phyloP scores from a whole-genome alignment of 2,888 invertebrate species.

The Tupiocoris notatus region DNA sequence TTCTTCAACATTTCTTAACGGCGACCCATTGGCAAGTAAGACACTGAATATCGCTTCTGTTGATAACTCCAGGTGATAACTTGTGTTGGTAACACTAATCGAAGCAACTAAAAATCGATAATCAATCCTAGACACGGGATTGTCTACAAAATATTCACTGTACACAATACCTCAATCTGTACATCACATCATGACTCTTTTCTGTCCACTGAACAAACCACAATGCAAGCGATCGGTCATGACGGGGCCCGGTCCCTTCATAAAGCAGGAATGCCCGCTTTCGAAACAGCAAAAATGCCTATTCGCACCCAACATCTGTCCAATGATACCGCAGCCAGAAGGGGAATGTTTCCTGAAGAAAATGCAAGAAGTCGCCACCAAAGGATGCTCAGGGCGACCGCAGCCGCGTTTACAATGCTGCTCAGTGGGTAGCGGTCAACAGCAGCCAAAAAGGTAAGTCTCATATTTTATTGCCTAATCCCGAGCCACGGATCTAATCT shows the following conservation, averaged over 20 bases:
- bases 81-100: too few relatives aligned
- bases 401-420: not conserved
- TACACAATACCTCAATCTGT: too few relatives aligned
- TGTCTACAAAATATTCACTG: too few relatives aligned
- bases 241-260: not conserved
- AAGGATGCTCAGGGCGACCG: not conserved
- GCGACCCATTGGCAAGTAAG: too few relatives aligned
- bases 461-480: too few relatives aligned
- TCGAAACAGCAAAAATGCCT: constrained; percentile 7
- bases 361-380: not conserved
- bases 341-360: constrained; percentile 7
- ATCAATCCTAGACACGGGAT: too few relatives aligned
- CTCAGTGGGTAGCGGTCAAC: not conserved
- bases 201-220: constrained; percentile 21
- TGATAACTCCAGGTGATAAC: too few relatives aligned
- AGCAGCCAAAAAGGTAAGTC: not conserved
- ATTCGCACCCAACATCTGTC: not conserved
- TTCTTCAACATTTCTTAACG: too few relatives aligned
- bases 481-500: too few relatives aligned
- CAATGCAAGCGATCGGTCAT: constrained; percentile 29
- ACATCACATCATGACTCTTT: constrained; percentile 11
- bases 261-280: constrained; percentile 8
- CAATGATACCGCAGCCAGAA: not conserved
- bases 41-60: too few relatives aligned
- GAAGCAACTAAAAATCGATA: too few relatives aligned